These are phyloP conservation scores for Haliclystus octoradiatus DNA, from an alignment of 30 jellyfish, hydroid and myxozoan species.

Conservation along the genomic window DNA sequence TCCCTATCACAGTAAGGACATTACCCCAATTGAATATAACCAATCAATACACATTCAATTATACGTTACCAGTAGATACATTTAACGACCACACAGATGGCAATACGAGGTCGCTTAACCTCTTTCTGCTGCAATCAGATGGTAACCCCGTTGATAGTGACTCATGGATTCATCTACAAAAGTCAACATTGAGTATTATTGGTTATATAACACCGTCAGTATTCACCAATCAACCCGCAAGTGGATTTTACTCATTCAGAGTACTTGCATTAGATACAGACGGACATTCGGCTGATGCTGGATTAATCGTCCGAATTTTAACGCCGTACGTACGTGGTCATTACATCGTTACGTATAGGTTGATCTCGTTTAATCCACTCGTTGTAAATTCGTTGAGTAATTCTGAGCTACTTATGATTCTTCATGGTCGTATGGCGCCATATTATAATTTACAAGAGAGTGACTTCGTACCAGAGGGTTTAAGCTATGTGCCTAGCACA, in stretches of 20 bases:
- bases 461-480: background rate
- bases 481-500: background rate
- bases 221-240: background rate
- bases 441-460: background rate
- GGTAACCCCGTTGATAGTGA: conserved; percentile 18
- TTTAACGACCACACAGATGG: conserved; percentile 68
- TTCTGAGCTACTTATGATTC: background rate
- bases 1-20: conserved; percentile 20
- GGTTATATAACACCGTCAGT: background rate
- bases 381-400: background rate
- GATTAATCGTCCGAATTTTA: background rate
- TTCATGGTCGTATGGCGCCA: background rate
- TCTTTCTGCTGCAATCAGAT: conserved; percentile 22
- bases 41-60: conserved; percentile 16
- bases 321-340: background rate
- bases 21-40: conserved; percentile 38
- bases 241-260: background rate
- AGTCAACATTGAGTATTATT: conserved; percentile 14
- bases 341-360: background rate
- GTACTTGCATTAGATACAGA: background rate
- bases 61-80: conserved; percentile 41
- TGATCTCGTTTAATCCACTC: background rate
- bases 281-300: conserved; percentile 1
- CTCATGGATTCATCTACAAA: conserved; percentile 73
- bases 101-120: conserved; percentile 28